These are phyloP conservation scores for Semaprochilodus insignis DNA, from an alignment of 2,797 vertebrate species.

Conservation along the genomic window DNA sequence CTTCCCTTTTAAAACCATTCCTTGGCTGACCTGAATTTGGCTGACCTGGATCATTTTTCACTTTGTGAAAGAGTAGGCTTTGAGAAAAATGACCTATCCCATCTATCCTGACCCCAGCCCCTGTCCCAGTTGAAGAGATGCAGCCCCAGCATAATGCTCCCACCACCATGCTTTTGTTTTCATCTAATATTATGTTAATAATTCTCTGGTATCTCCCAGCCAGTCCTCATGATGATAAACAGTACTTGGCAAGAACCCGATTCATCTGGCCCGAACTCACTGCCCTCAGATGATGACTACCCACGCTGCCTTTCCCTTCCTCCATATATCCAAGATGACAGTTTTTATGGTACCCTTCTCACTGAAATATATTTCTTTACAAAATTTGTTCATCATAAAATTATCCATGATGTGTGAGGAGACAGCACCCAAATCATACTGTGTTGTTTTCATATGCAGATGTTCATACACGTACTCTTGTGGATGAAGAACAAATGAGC, in stretches of 20 bases:
- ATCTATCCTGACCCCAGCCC: too few relatives aligned
- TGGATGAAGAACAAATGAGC: constrained; percentile 26
- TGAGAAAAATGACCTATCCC: too few relatives aligned
- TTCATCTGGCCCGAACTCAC: constrained; percentile 39
- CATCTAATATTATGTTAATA: too few relatives aligned
- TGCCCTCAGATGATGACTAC: constrained; percentile 33
- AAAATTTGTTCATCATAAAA: neutral
- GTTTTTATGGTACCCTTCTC: constrained; percentile 34
- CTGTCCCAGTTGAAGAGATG: too few relatives aligned
- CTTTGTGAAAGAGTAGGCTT: too few relatives aligned
- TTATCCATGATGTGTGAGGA: neutral
- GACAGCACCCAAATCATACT: neutral
- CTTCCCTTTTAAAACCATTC: too few relatives aligned
- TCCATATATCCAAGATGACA: constrained; percentile 42
- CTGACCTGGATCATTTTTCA: too few relatives aligned
- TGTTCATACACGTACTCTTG: constrained; percentile 20
- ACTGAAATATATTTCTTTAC: neutral
- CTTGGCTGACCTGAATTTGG: too few relatives aligned
- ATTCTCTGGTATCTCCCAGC: constrained; percentile 5
- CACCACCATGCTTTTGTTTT: too few relatives aligned
- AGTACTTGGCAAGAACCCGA: constrained; percentile 40
- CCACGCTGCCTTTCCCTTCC: constrained; percentile 46
- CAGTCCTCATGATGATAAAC: constrained; percentile 30
- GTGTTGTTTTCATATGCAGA: neutral
- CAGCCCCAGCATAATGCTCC: too few relatives aligned